A percentile compares a stretch with the other conserved stretches of the same genome.
Evolutionary conservation across 2,113 vertebrate genomes (phyloP).

Genomic region (Cepphus grylle): DNA sequence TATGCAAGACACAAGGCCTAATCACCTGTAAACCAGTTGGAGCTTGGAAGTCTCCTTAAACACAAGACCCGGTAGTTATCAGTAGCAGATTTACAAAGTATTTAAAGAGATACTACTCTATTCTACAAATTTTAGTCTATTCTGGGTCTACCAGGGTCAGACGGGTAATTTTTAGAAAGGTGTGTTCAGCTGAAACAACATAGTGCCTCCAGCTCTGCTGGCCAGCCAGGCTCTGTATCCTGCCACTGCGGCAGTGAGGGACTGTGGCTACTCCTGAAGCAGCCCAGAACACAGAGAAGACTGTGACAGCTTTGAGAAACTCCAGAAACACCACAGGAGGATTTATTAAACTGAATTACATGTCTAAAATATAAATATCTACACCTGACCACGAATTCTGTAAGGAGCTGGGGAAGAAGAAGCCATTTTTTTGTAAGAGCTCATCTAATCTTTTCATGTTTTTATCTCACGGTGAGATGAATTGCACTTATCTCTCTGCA

Average conservation of each 20-base stretch:
- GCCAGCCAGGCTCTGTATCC: background rate
- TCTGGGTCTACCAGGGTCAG: background rate
- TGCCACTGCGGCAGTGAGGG: rapidly evolving
- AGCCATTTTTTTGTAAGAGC: background rate
- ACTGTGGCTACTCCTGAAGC: background rate
- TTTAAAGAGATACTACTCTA: background rate
- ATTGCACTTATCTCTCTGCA: background rate
- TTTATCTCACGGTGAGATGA: background rate
- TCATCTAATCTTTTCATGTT: background rate
- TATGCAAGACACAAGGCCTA: background rate
- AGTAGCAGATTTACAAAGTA: background rate
- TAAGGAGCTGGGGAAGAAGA: background rate
- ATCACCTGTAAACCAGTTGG: constrained; percentile 14
- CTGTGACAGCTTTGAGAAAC: background rate
- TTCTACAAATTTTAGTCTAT: background rate
- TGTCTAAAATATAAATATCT: background rate
- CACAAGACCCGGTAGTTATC: background rate
- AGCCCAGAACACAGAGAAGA: background rate
- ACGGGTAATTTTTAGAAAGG: background rate
- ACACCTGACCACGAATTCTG: background rate
- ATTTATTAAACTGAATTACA: background rate
- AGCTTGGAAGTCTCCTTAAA: background rate
- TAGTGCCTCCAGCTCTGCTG: background rate
- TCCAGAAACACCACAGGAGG: background rate
- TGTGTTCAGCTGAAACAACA: background rate